These are phyloP conservation scores for Clupea harengus DNA, from an alignment of 2,113 vertebrate species.

Conservation along the genomic window DNA sequence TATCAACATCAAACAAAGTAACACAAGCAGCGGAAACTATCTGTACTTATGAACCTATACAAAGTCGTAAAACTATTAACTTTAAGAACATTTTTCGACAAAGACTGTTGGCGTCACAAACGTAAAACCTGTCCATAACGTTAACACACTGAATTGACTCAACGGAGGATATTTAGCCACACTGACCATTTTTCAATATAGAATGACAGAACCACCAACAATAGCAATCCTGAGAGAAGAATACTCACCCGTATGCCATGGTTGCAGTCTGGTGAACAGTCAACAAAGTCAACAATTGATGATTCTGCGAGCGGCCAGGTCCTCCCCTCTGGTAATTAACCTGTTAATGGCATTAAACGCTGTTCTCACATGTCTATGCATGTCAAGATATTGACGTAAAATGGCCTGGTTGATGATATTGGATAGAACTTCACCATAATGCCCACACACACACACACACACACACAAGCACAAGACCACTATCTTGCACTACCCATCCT, in stretches of 20 bases:
- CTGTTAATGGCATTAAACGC: not conserved
- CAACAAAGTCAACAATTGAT: not conserved
- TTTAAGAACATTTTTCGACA: not conserved
- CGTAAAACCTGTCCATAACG: not conserved
- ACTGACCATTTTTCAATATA: not conserved
- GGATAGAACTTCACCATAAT: no score
- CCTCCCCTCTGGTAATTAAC: not conserved
- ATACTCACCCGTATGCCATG: conserved; percentile 3
- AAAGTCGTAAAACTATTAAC: not conserved
- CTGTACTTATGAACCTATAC: no score
- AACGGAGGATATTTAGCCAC: not conserved
- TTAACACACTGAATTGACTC: not conserved
- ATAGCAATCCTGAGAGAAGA: not conserved
- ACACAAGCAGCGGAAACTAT: no score
- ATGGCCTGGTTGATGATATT: no score
- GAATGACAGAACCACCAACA: not conserved
- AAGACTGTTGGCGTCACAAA: not conserved
- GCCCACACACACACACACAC: no score
- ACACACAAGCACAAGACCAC: no score
- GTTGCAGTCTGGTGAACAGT: not conserved
- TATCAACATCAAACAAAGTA: no score
- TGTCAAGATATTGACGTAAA: no score
- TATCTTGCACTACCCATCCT: no score
- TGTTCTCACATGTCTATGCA: no score
- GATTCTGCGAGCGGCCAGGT: not conserved